These are phyloP conservation scores for Pristionchus pacificus DNA, from an alignment of 1,140 invertebrate species.

Conservation along the genomic window DNA sequence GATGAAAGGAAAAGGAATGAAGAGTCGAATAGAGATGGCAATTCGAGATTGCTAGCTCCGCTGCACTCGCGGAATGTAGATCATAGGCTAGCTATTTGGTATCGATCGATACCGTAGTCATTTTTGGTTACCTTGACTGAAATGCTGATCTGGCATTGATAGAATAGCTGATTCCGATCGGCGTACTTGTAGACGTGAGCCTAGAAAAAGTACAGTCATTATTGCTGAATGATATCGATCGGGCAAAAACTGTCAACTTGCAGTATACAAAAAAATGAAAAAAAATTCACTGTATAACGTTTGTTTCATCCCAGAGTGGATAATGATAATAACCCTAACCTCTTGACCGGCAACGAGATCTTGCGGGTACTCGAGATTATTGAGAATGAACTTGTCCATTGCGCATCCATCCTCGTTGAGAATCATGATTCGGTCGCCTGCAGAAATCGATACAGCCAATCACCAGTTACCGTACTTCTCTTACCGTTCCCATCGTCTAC, in stretches of 20 bases:
- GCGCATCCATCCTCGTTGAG: slow-evolving; percentile 30
- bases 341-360: slow-evolving; percentile 37
- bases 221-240: no score
- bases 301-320: background rate
- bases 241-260: no score
- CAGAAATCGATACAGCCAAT: background rate
- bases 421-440: background rate
- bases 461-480: background rate
- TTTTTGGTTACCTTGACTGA: slow-evolving; percentile 34
- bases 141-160: slow-evolving; percentile 39
- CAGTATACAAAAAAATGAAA: no score
- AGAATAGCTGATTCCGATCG: slow-evolving; percentile 33
- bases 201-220: slow-evolving; percentile 6
- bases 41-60: no score
- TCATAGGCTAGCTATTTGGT: no score
- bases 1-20: no score
- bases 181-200: slow-evolving; percentile 42
- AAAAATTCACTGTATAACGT: no score
- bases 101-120: no score
- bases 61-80: no score
- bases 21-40: no score
- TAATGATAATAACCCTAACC: no score
- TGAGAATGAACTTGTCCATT: slow-evolving; percentile 29
- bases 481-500: slow-evolving; percentile 33
- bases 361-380: slow-evolving; percentile 37